Evolutionary conservation across 2,797 vertebrate genomes (phyloP).

Genomic region (Allobates femoralis): DNA sequence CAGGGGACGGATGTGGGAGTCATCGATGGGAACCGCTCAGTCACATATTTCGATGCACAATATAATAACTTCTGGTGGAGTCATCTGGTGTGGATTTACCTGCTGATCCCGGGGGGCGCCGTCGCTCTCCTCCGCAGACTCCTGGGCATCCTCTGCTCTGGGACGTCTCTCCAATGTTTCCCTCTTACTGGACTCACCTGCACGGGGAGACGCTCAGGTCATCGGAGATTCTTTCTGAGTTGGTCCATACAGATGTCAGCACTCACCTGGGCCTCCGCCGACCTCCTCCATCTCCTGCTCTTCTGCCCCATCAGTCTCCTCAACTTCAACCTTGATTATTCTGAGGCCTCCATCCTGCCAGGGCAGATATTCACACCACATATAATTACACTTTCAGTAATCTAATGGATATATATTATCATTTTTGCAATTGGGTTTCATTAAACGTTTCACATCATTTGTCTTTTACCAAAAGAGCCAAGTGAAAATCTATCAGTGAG

Average conservation of each 20-base stretch:
- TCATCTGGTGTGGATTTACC: not conserved
- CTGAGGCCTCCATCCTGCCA: not conserved
- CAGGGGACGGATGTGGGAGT: not conserved
- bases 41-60: not conserved
- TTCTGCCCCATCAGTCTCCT: not conserved
- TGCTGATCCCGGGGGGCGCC: not conserved
- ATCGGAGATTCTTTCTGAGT: no score
- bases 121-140: not conserved
- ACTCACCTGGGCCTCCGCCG: no score
- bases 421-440: no score
- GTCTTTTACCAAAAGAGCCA: no score
- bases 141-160: not conserved
- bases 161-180: not conserved
- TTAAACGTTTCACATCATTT: no score
- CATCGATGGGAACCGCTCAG: not conserved
- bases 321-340: slow-evolving; percentile 1
- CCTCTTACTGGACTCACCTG: not conserved
- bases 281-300: not conserved
- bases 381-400: no score
- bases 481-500: no score
- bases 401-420: no score
- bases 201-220: not conserved
- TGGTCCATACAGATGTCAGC: no score
- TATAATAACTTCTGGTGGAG: not conserved
- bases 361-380: no score